phyloP scores from a whole-genome alignment of 2,113 vertebrate genomes.

The Anarrhichthys ocellatus region DNA sequence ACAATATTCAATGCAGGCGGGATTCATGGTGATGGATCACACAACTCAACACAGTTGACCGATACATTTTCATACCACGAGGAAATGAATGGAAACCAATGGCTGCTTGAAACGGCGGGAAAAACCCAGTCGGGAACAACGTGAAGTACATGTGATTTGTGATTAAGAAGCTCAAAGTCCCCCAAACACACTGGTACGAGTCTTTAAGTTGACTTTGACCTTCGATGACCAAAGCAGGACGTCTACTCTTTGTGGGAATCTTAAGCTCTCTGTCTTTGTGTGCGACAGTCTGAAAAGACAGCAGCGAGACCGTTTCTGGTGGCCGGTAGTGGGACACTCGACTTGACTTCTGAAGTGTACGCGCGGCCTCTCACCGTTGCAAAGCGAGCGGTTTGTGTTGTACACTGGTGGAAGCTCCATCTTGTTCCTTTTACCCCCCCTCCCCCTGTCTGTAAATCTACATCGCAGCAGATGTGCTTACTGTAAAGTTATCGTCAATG shows the following conservation, averaged over 20 bases:
- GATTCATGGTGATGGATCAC: not conserved
- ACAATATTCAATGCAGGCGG: not conserved
- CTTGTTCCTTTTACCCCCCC: slow-evolving; percentile 33
- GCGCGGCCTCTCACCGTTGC: slow-evolving; percentile 17
- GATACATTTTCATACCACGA: not conserved
- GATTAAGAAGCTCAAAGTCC: not conserved
- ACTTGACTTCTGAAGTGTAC: slow-evolving; percentile 20
- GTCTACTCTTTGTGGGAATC: not conserved
- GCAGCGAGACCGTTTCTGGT: slow-evolving; percentile 41
- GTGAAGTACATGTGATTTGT: not conserved
- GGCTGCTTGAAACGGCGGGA: not conserved
- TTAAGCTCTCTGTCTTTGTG: slow-evolving; percentile 23
- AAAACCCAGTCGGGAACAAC: not conserved
- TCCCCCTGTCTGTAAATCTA: slow-evolving; percentile 64
- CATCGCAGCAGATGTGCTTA: slow-evolving; percentile 76
- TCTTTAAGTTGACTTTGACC: slow-evolving; percentile 13
- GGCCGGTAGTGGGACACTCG: not conserved
- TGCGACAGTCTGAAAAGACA: slow-evolving; percentile 30
- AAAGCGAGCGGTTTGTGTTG: slow-evolving; percentile 52
- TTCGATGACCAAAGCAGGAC: slow-evolving; percentile 28
- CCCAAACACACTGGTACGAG: not conserved
- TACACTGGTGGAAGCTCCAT: slow-evolving; percentile 57
- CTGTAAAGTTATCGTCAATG: slow-evolving; percentile 78
- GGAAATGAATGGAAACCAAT: not conserved
- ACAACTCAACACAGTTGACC: not conserved